A percentile compares a stretch with the other conserved stretches of the same genome.
Evolutionary conservation across 2,113 vertebrate genomes (phyloP).

Genomic region (Dipodomys ordii): DNA sequence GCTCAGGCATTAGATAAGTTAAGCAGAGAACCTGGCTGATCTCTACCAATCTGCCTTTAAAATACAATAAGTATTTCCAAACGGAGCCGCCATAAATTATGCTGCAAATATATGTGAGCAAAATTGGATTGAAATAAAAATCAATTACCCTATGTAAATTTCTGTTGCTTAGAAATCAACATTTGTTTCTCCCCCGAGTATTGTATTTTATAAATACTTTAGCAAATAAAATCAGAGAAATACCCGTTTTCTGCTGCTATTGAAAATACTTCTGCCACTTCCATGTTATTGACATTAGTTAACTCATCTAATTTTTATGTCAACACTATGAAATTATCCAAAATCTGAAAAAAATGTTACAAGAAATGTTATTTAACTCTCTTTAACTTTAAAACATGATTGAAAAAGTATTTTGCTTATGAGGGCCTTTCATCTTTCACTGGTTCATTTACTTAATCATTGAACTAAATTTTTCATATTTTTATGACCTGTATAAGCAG

Average conservation of each 20-base stretch:
- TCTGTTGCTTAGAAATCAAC: constrained; percentile 59
- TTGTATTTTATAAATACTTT: constrained; percentile 49
- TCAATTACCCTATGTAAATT: constrained; percentile 79
- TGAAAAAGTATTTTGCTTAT: background rate
- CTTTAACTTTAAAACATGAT: constrained; percentile 26
- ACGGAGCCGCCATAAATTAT: constrained; percentile 84
- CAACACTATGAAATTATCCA: background rate
- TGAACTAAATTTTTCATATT: background rate
- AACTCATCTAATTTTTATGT: background rate
- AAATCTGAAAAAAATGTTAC: background rate
- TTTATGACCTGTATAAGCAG: background rate
- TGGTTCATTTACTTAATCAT: constrained; percentile 6
- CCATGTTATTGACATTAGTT: background rate
- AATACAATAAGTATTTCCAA: constrained; percentile 85
- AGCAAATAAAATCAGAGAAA: constrained; percentile 52
- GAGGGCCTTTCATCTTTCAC: background rate
- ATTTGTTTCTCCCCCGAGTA: constrained; percentile 66
- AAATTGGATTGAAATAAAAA: constrained; percentile 77
- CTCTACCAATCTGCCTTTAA: constrained; percentile 84
- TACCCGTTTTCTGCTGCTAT: background rate
- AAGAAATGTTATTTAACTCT: constrained; percentile 12
- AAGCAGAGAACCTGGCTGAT: constrained; percentile 80
- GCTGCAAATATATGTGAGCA: constrained; percentile 70
- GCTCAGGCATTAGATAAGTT: constrained; percentile 81
- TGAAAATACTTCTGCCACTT: background rate